phyloP scores from a whole-genome alignment of 2,113 vertebrate genomes.

The Antechinus flavipes region DNA sequence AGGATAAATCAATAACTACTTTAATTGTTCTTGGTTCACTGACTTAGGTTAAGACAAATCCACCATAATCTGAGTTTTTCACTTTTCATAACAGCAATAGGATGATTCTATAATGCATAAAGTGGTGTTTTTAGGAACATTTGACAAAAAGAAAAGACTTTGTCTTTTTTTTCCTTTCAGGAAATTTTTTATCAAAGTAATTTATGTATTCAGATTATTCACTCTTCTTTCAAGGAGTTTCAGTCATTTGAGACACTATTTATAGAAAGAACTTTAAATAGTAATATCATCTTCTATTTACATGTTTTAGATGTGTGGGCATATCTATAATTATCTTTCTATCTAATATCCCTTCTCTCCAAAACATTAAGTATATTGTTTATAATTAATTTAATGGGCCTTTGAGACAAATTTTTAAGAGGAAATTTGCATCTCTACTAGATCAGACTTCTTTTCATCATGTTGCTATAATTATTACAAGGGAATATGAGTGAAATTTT shows the following conservation, averaged over 20 bases:
- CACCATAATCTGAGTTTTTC: not conserved
- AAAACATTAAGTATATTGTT: not conserved
- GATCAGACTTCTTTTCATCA: not conserved
- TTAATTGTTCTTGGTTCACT: not conserved
- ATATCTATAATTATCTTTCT: not conserved
- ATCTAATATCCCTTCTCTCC: not conserved
- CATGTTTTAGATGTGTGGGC: not conserved
- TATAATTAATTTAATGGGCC: not conserved
- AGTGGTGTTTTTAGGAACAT: not conserved
- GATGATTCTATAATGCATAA: not conserved
- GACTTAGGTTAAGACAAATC: not conserved
- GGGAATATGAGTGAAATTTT: not conserved
- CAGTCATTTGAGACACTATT: not conserved
- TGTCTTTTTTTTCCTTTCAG: not conserved
- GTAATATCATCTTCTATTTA: not conserved
- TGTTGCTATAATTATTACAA: not conserved
- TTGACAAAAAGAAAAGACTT: not conserved
- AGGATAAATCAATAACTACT: conserved; percentile 8
- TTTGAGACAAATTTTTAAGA: conserved; percentile 9
- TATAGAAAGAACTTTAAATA: conserved; percentile 3
- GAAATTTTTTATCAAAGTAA: conserved; percentile 14
- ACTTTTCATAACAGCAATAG: not conserved
- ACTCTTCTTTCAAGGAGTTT: conserved; percentile 27
- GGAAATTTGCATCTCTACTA: not conserved
- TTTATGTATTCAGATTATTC: conserved; percentile 16